Evolutionary conservation across 2,113 vertebrate genomes (phyloP).

Genomic region (Forbesichthys papilliferus): DNA sequence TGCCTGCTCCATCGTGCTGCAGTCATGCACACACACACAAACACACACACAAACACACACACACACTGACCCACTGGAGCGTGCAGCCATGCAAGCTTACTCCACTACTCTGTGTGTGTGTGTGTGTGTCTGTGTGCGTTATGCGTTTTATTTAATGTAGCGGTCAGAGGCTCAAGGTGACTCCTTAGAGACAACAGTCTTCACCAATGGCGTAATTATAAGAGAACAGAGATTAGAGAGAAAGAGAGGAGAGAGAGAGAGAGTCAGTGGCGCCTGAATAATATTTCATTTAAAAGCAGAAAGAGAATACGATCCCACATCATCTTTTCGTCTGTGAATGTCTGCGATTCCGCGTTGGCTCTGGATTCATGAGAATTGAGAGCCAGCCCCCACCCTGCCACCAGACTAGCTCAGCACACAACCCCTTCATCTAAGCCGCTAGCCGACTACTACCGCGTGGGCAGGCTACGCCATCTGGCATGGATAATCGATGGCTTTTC

Average conservation of each 20-base stretch:
- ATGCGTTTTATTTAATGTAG: slow-evolving; percentile 2
- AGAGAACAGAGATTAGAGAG: background rate
- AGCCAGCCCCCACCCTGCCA: too few species aligned
- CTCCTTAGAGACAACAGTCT: slow-evolving; percentile 8
- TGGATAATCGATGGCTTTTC: too few species aligned
- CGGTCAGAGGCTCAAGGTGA: slow-evolving; percentile 17
- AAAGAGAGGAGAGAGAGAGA: background rate
- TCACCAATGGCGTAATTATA: background rate
- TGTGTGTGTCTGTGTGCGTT: background rate
- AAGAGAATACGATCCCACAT: too few species aligned
- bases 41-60: background rate
- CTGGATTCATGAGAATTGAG: too few species aligned
- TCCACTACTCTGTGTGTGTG: background rate
- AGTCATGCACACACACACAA: background rate
- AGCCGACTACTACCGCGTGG: too few species aligned
- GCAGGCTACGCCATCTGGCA: too few species aligned
- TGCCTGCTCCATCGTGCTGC: slow-evolving; percentile 3
- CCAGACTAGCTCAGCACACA: too few species aligned
- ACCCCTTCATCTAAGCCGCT: too few species aligned
- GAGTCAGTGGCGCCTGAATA: background rate
- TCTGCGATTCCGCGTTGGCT: too few species aligned
- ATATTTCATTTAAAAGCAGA: too few species aligned
- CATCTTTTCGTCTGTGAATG: too few species aligned
- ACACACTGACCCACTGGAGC: background rate
- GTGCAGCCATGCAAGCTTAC: slow-evolving; percentile 18